Base-by-base conservation (phyloP, 2,797 vertebrate genomes). In the Enteromius mattozi region DNA sequence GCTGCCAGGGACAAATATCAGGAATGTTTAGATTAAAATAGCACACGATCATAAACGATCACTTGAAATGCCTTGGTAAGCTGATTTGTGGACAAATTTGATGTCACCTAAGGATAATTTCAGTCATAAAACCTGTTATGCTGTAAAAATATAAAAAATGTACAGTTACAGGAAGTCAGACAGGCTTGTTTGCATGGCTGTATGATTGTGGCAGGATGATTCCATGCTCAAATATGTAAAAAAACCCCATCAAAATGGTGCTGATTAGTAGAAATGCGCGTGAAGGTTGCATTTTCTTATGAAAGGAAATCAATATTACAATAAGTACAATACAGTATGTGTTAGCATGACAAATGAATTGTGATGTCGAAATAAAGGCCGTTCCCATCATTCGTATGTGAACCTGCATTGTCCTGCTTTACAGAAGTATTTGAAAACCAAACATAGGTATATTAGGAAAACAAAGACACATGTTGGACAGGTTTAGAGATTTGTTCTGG, bases 21-120 rank as follows among this genome's bases (percentile, higher is more conserved):
- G 94, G 94, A 93, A 96, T 96, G 95, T 96, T 95, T 96, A 88
- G 95, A 96, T 97, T 93, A 96, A 97, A 96, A 97, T 96, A 97
- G 96, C 95, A 93, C 92, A 91, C 95, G 93, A 96, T 94, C 92
- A 92, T 91, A 95, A 96, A 70, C 72, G 81, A 83, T 71, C 47
- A 69, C 84, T 79, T 42, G 45, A 45, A 86, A 84, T 33, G 47
- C 65, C 59, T 54, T 63, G 24, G 42, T 75, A 33, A 9, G 14
- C 33, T 24, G 35, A n/a, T 1, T 21, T 81, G 76, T 65, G 59
- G 47, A 47, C 33, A 65, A 72, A 35, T 61, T 82, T 40, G 0
- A 10, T 74, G 19, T 72, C 16, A 63, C 49, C 14, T 14, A 35
- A 35, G 10, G 21, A 24, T 40, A 24, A 17, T 59, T 5, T 21